A percentile compares a stretch with the other conserved stretches of the same genome.
Evolutionary conservation across 2,888 invertebrate species (phyloP).

Genomic region (Bhutanitis thaidina): DNA sequence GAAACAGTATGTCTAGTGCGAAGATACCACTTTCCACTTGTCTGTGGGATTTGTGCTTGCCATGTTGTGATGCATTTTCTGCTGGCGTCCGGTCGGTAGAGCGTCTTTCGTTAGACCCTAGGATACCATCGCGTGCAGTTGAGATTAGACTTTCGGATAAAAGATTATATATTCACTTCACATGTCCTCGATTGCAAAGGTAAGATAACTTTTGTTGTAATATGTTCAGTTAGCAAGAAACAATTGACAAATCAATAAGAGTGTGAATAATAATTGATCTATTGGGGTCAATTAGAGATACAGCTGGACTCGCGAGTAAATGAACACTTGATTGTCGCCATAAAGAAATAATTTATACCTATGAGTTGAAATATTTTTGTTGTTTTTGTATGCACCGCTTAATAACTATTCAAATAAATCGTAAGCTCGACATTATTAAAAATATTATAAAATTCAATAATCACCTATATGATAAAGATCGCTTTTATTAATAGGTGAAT

Average conservation of each 20-base stretch:
- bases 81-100: too few relatives aligned
- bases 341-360: background rate
- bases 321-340: background rate
- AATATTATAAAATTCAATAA: background rate
- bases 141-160: too few relatives aligned
- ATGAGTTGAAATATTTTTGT: background rate
- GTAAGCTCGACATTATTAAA: background rate
- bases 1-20: too few relatives aligned
- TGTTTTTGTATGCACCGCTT: too few relatives aligned
- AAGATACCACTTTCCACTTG: too few relatives aligned
- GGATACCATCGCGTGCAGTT: too few relatives aligned
- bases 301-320: background rate
- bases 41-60: too few relatives aligned
- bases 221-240: background rate
- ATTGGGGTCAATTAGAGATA: constrained; percentile 13
- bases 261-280: constrained; percentile 7
- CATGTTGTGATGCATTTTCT: too few relatives aligned
- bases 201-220: background rate
- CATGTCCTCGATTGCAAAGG: background rate
- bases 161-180: too few relatives aligned
- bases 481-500: constrained; percentile 57
- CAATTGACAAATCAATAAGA: constrained; percentile 5
- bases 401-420: too few relatives aligned
- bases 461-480: constrained; percentile 33
- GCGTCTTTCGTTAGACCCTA: too few relatives aligned